Percentiles rank a stretch among this genome's conserved stretches.
Conservation (phyloP, 2,113 vertebrate genomes). For the Erpornis zantholeuca region DNA sequence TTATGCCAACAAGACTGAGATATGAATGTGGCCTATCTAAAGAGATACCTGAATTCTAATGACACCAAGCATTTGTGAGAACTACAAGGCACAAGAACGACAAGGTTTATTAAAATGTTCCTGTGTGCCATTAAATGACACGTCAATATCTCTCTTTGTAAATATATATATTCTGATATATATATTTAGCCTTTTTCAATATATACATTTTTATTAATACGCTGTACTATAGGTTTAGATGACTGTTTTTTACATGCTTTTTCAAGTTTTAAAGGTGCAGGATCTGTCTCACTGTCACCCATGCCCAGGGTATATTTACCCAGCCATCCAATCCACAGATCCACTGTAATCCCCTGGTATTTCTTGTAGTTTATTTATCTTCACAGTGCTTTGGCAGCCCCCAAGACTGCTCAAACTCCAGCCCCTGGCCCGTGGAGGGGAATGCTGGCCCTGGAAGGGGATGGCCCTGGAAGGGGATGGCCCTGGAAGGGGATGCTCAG, state of each 20-base stretch:
- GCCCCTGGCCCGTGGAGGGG: not conserved
- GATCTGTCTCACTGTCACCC: slow-evolving; percentile 46
- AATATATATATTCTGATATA: slow-evolving; percentile 56
- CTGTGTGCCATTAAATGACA: slow-evolving; percentile 31
- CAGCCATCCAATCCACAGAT: not conserved
- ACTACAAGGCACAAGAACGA: not conserved
- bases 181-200: slow-evolving; percentile 42
- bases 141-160: slow-evolving; percentile 28
- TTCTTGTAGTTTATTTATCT: not conserved
- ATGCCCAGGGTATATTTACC: not conserved
- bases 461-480: not conserved
- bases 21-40: not conserved
- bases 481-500: slow-evolving; percentile 13
- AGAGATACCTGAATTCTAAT: not conserved
- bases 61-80: not conserved
- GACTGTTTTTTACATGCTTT: slow-evolving; percentile 65
- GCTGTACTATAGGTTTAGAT: slow-evolving; percentile 36
- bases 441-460: not conserved
- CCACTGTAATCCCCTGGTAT: not conserved
- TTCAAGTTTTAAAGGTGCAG: slow-evolving; percentile 82
- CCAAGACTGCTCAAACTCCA: not conserved
- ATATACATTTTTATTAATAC: slow-evolving; percentile 27
- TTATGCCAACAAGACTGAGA: not conserved
- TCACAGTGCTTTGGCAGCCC: not conserved
- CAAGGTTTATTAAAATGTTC: not conserved